Conservation (phyloP, 2,888 invertebrate genomes). For the Gastrophysa polygoni region DNA sequence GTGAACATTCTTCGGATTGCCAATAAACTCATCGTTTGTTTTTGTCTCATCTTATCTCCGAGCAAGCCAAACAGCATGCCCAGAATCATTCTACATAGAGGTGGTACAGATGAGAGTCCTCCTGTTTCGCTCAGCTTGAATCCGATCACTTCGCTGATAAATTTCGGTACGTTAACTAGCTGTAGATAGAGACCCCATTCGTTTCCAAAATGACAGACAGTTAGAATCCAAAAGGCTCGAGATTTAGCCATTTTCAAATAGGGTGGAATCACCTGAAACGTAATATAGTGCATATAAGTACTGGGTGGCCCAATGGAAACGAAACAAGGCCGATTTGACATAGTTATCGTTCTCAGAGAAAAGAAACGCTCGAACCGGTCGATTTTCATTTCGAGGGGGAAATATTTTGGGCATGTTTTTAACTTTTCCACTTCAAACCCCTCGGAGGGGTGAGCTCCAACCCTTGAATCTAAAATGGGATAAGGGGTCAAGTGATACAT, state of each 20-base stretch:
- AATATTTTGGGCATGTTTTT: no score
- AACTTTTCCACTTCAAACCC: no score
- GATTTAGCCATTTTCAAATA: slow-evolving; percentile 34
- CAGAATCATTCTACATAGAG: slow-evolving; percentile 39
- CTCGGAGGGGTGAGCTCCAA: no score
- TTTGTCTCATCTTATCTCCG: slow-evolving; percentile 38
- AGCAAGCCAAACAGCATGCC: slow-evolving; percentile 41
- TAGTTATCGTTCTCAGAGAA: no score
- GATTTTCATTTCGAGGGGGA: no score
- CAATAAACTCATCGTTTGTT: slow-evolving; percentile 32
- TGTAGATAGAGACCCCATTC: slow-evolving; percentile 39
- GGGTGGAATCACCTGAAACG: slow-evolving; percentile 35
- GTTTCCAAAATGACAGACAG: slow-evolving; percentile 37
- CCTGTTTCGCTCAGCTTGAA: slow-evolving; percentile 42
- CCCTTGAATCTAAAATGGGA: no score
- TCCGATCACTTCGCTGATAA: slow-evolving; percentile 35
- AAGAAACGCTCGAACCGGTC: no score
- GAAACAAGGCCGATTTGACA: no score
- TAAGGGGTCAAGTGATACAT: no score
- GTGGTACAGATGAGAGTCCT: slow-evolving; percentile 41
- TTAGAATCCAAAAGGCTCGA: slow-evolving; percentile 35
- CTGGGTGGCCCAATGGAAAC: no score
- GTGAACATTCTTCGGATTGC: slow-evolving; percentile 39
- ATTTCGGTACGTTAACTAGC: slow-evolving; percentile 36
- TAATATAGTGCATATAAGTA: no score